These are phyloP conservation scores for Drosophila greeni DNA, from an alignment of 2,888 invertebrate genomes.

Conservation along the genomic window DNA sequence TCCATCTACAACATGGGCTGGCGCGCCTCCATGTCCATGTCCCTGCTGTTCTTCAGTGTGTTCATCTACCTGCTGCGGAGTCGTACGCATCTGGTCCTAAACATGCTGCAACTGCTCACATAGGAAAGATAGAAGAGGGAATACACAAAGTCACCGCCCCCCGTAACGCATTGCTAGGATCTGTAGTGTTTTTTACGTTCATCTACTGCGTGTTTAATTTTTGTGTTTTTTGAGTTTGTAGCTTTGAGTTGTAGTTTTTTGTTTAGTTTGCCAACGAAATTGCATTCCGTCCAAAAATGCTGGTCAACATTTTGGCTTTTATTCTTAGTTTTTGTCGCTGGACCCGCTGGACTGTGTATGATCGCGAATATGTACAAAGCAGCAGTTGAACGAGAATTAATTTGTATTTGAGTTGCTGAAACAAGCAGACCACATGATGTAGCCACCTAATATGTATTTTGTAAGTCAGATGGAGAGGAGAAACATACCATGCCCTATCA, in stretches of 20 bases:
- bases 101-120: conserved; percentile 64
- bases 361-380: conserved; percentile 64
- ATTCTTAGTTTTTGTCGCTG: conserved; percentile 31
- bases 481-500: conserved; percentile 25
- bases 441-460: conserved; percentile 33
- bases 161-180: conserved; percentile 16
- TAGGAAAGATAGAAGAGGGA: conserved; percentile 39
- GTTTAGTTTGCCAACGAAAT: conserved; percentile 50
- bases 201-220: conserved; percentile 27
- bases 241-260: conserved; percentile 28
- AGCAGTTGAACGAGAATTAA: conserved; percentile 27
- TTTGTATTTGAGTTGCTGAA: conserved; percentile 33
- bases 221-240: conserved; percentile 23
- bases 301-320: conserved; percentile 47
- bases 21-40: conserved; percentile 73
- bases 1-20: conserved; percentile 86
- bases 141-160: conserved; percentile 12
- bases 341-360: conserved; percentile 41
- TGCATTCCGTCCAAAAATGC: conserved; percentile 71
- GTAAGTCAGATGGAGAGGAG: conserved; percentile 24
- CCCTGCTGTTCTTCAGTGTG: conserved; percentile 73
- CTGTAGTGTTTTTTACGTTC: conserved; percentile 42
- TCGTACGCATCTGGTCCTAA: conserved; percentile 70
- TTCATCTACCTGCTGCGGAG: conserved; percentile 75
- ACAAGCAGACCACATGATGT: conserved; percentile 28